Base-by-base conservation (phyloP, 1,140 invertebrate genomes). In the Rhizoglyphus robini region DNA sequence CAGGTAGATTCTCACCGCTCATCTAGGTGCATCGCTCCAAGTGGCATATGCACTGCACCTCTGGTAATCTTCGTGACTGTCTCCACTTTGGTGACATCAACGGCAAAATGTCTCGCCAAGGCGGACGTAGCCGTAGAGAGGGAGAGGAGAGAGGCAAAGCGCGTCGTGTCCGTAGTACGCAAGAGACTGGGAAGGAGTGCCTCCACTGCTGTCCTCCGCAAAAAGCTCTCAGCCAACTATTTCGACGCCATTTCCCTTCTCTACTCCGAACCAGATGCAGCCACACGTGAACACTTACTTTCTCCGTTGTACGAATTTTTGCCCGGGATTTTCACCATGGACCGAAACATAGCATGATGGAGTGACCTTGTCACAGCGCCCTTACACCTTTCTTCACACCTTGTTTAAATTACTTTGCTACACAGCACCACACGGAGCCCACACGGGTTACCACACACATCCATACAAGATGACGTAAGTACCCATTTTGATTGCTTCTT, bases 191-290 rank as follows among this genome's bases (percentile, higher is more conserved):
- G n/a, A n/a, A n/a, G n/a, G n/a, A n/a, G n/a, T n/a, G n/a, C n/a
- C n/a, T n/a, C 36, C 36, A 41, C 18, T 11, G 36, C 36, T 41
- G 18, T 11, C 36, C 18, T 41, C 36, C 36, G 18, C 36, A 41
- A 41, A n/a, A n/a, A n/a, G n/a, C n/a, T n/a, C n/a, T n/a, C n/a
- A n/a, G n/a, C n/a, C 36, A 18, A 41, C 36, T 41, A 41, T 41
- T 41, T 41, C 36, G 48, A 51, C 48, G 48, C 25, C 58, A 60
- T 60, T 60, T 60, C 27, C 58, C 1, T 32, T 46, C 58, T 11
- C 13, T 11, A 60, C 15, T 20, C 58, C 58, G 2, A 29, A 32
- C 3, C 58, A 34, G 27, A 60, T 60, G 58, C 58, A 60, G 13
- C 58, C 18, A 60, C 29, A 29, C 29, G 27, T 11, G 29, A 29